Percentiles rank a stretch among this genome's conserved stretches.
phyloP scores from a whole-genome alignment of 1,140 invertebrate species.

The Drosophila guanche region DNA sequence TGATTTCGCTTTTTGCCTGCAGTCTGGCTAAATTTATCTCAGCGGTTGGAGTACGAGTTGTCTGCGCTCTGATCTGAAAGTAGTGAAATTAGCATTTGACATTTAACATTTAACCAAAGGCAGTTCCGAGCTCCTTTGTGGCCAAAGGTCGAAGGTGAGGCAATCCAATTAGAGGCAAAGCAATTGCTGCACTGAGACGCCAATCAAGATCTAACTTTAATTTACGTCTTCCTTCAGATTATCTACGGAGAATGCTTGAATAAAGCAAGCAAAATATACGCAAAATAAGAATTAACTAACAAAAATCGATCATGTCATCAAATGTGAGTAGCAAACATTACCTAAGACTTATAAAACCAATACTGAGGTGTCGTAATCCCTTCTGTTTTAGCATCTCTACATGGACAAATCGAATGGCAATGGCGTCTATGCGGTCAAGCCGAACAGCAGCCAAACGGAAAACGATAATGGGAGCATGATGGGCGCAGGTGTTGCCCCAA shows the following conservation, averaged over 20 bases:
- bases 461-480: constrained; percentile 46
- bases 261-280: constrained; percentile 9
- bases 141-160: constrained; percentile 58
- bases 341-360: background rate
- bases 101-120: constrained; percentile 49
- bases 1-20: constrained; percentile 53
- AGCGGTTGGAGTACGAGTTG: constrained; percentile 42
- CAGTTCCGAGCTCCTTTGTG: constrained; percentile 29
- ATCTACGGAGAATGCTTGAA: constrained; percentile 50
- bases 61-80: constrained; percentile 37
- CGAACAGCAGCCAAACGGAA: constrained; percentile 49
- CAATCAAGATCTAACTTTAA: constrained; percentile 26
- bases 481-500: constrained; percentile 18
- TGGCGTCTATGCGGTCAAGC: constrained; percentile 67
- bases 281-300: background rate
- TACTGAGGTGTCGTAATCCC: background rate
- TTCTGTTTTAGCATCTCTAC: constrained; percentile 57
- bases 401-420: constrained; percentile 83
- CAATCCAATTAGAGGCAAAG: constrained; percentile 71
- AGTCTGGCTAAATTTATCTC: constrained; percentile 29
- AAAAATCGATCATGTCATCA: constrained; percentile 55
- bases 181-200: constrained; percentile 3
- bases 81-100: constrained; percentile 70
- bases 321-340: constrained; percentile 48
- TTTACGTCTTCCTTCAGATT: constrained; percentile 57